Evolutionary conservation across 2,888 invertebrate genomes (phyloP).

Genomic region (Pyrgus malvae): DNA sequence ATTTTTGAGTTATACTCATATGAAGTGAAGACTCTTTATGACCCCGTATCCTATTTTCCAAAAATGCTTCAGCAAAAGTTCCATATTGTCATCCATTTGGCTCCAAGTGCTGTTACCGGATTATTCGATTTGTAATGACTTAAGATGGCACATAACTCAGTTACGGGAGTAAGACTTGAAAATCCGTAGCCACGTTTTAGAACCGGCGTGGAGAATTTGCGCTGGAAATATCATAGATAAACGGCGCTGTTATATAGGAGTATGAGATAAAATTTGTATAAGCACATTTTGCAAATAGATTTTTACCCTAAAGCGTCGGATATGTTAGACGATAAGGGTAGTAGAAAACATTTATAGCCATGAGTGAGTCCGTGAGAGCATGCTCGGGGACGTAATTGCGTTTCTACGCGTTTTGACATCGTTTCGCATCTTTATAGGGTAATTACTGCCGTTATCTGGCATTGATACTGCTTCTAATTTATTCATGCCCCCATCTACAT

Average conservation of each 20-base stretch:
- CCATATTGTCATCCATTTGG: constrained; percentile 61
- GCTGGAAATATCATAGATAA: not conserved
- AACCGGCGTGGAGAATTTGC: not conserved
- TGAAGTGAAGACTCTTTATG: constrained; percentile 71
- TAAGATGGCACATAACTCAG: not conserved
- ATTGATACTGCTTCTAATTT: constrained; percentile 79
- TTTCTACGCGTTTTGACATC: constrained; percentile 74
- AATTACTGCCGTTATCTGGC: constrained; percentile 78
- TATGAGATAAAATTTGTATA: constrained; percentile 6
- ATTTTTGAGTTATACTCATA: constrained; percentile 72
- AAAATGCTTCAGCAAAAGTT: constrained; percentile 52
- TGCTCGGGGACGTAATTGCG: constrained; percentile 69
- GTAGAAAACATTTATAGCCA: constrained; percentile 60
- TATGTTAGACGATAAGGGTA: constrained; percentile 61
- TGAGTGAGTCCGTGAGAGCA: constrained; percentile 61
- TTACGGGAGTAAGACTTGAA: not conserved
- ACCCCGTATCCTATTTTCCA: constrained; percentile 58
- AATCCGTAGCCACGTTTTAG: not conserved
- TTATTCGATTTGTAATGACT: constrained; percentile 45
- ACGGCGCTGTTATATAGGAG: not conserved
- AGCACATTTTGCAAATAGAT: constrained; percentile 31
- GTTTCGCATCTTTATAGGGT: constrained; percentile 77
- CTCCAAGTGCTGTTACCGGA: constrained; percentile 47
- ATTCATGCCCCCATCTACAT: constrained; percentile 63
- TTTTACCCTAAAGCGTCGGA: constrained; percentile 52